These are phyloP conservation scores for Neomorphus geoffroyi DNA, from an alignment of 2,797 vertebrate species.

Conservation along the genomic window DNA sequence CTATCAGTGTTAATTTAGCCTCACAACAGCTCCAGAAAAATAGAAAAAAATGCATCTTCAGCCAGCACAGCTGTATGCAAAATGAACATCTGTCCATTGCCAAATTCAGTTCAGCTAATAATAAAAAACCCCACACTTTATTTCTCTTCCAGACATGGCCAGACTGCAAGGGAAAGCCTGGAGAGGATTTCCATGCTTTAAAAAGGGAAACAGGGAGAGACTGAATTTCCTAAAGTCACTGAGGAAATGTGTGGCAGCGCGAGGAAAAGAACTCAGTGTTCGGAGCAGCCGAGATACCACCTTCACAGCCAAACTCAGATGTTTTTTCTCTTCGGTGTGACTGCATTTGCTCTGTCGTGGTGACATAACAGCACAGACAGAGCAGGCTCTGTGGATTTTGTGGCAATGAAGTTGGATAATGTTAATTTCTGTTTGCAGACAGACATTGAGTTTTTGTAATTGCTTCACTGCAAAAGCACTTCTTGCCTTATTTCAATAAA, in stretches of 20 bases:
- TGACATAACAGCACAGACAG: neutral
- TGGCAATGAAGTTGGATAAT: neutral
- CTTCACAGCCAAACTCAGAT: neutral
- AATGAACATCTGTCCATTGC: slow-evolving; percentile 67
- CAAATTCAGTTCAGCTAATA: slow-evolving; percentile 62
- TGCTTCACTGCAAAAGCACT: neutral
- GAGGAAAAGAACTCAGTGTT: neutral
- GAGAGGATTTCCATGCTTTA: slow-evolving; percentile 41
- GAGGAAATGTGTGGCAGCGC: accelerated
- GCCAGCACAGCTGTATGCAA: slow-evolving; percentile 71
- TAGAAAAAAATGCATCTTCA: slow-evolving; percentile 42
- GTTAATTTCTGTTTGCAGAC: neutral
- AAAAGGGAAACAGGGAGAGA: slow-evolving; percentile 42
- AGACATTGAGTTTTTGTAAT: neutral
- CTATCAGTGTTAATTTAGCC: slow-evolving; percentile 19
- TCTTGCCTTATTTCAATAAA: neutral
- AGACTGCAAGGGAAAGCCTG: slow-evolving; percentile 36
- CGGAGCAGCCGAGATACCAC: neutral
- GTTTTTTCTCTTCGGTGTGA: neutral
- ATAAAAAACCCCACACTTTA: neutral
- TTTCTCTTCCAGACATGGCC: slow-evolving; percentile 38
- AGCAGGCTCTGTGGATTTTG: neutral
- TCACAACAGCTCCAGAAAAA: slow-evolving; percentile 37
- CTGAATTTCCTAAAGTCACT: slow-evolving; percentile 31
- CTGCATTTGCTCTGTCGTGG: neutral